Evolutionary conservation across 1,140 invertebrate genomes (phyloP), one percentile per base, ranked within the genome.

Genomic region (Pararge aegeria): DNA sequence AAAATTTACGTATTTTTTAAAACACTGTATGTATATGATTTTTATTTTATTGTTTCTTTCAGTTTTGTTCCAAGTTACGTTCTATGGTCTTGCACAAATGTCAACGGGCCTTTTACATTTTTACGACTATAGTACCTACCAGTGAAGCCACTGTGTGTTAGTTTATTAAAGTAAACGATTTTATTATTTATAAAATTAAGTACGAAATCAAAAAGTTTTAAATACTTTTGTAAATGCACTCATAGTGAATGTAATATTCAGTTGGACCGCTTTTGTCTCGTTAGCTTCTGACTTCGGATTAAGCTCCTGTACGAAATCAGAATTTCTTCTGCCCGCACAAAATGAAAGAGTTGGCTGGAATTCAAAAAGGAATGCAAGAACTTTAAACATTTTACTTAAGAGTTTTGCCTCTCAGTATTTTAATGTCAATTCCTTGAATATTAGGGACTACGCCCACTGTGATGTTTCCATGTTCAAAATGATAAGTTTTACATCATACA

Each of bases 281-380:
- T 46, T 46, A 46, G 42, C 42, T 20, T 46, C n/a, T 46, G 42
- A 46, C 42, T 46, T 19, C 10, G 42, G 42, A 46, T 46, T 46
- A 46, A 46, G 19, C 42, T 46, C n/a, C n/a, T n/a, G n/a, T n/a
- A 10, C 42, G 19, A 46, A 46, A 46, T 46, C 42, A 20, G 42
- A 46, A 20, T 46, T 46, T 46, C 42, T 46, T 46, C 42, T 46
- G 16, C 42, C 42, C 42, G 19, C 20, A 46, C 42, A 46, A 46
- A 42, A 46, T 46, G 42, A 46, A 46, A 46, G 18, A 46, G 18
- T 46, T 46, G 42, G 42, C 42, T 46, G 12, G 42, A 46, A 46
- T 46, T 46, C 42, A 46, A 46, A 46, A 15, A 5, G 42, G 42
- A 46, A 46, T 46, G 42, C 18, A 46, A 46, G 13, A 46, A 46